A percentile compares a stretch with the other conserved stretches of the same genome.
Conservation (phyloP, 2,888 invertebrate species). For the Cheilosia urbana region DNA sequence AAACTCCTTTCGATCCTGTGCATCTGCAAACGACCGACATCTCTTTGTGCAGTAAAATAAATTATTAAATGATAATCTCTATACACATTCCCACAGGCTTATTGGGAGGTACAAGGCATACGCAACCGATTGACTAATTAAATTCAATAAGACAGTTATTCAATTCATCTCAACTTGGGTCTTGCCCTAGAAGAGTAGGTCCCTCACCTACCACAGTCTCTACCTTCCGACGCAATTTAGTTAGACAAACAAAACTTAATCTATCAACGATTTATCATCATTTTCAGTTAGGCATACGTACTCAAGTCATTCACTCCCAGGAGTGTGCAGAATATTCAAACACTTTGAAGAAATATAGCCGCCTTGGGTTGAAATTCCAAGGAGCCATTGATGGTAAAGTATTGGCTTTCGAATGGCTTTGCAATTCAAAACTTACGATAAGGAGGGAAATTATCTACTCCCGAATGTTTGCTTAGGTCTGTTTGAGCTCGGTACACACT, state of each 20-base stretch:
- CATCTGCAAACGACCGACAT: too few relatives aligned
- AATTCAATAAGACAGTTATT: slow-evolving; percentile 40
- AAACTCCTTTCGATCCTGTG: too few relatives aligned
- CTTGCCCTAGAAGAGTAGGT: too few relatives aligned
- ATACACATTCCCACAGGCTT: slow-evolving; percentile 6
- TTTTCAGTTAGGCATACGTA: not conserved
- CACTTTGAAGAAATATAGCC: not conserved
- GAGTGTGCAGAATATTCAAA: not conserved
- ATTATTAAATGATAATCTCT: slow-evolving; percentile 32
- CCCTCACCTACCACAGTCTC: not conserved
- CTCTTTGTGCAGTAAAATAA: slow-evolving; percentile 7
- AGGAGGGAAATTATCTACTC: not conserved
- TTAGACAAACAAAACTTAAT: slow-evolving; percentile 55
- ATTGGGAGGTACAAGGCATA: not conserved
- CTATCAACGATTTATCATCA: slow-evolving; percentile 54
- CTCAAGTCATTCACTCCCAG: not conserved
- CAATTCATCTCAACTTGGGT: slow-evolving; percentile 2
- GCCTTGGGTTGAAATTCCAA: not conserved
- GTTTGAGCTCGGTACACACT: not conserved
- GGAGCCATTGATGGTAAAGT: slow-evolving; percentile 4
- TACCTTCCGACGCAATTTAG: slow-evolving; percentile 39
- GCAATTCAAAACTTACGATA: not conserved
- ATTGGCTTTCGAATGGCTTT: not conserved
- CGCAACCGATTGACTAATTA: slow-evolving; percentile 31
- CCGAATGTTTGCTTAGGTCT: not conserved